Evolutionary conservation across 1,140 invertebrate genomes (phyloP).

Genomic region (Drosophila nebulosa): DNA sequence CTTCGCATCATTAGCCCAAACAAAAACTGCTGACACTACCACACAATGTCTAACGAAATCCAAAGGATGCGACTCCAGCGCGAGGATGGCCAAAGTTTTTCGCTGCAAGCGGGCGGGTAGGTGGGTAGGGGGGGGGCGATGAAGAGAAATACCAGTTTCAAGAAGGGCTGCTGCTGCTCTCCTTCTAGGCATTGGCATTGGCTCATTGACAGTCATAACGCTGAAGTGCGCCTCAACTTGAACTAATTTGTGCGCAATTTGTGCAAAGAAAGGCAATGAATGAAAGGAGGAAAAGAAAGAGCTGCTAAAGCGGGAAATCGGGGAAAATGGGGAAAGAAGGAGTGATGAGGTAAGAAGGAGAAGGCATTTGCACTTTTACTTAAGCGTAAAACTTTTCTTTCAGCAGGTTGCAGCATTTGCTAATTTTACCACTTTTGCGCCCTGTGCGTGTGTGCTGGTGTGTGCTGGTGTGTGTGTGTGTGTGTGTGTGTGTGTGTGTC

Average conservation of each 20-base stretch:
- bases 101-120: slow-evolving; percentile 18
- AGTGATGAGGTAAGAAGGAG: neutral
- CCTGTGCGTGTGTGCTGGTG: neutral
- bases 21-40: slow-evolving; percentile 65
- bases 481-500: slow-evolving; percentile 7
- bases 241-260: slow-evolving; percentile 75
- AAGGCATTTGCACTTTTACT: slow-evolving; percentile 71
- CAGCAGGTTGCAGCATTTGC: slow-evolving; percentile 63
- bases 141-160: slow-evolving; percentile 3
- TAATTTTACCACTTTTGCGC: slow-evolving; percentile 53
- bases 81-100: slow-evolving; percentile 18
- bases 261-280: slow-evolving; percentile 50
- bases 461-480: neutral
- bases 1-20: slow-evolving; percentile 69
- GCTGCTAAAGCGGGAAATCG: too few relatives aligned
- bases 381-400: slow-evolving; percentile 70
- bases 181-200: slow-evolving; percentile 44
- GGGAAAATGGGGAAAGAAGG: neutral
- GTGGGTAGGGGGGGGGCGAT: slow-evolving; percentile 37
- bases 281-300: slow-evolving; percentile 18
- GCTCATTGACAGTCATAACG: slow-evolving; percentile 79
- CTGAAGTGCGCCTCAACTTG: slow-evolving; percentile 70
- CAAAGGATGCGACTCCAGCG: neutral
- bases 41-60: slow-evolving; percentile 56
- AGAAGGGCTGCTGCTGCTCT: neutral